phyloP scores from a whole-genome alignment of 2,113 vertebrate genomes.

The Panurus biarmicus region DNA sequence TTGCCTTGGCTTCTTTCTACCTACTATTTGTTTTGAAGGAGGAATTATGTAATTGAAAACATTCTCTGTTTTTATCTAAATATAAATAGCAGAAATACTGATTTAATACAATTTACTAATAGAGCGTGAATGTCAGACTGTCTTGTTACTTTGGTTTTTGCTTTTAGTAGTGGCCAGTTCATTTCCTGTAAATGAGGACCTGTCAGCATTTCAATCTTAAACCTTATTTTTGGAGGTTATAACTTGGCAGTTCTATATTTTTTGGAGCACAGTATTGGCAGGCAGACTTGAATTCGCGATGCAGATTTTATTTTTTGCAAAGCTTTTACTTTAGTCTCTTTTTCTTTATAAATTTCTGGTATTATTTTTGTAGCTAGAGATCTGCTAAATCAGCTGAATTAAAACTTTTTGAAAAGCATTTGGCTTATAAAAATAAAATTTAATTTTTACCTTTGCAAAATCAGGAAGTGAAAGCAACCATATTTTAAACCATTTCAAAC shows the following conservation, averaged over 20 bases:
- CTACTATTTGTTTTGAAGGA: not conserved
- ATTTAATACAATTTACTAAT: not conserved
- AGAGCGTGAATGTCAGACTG: not conserved
- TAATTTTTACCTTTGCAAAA: not conserved
- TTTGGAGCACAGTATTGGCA: not conserved
- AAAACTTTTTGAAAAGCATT: not conserved
- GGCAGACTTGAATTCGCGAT: not conserved
- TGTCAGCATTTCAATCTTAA: constrained; percentile 18
- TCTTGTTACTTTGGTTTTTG: not conserved
- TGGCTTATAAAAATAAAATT: not conserved
- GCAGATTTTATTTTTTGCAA: not conserved
- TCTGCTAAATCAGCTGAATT: constrained; percentile 16
- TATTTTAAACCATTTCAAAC: not conserved
- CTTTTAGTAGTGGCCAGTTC: not conserved
- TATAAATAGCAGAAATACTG: not conserved
- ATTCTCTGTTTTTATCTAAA: not conserved
- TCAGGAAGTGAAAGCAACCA: not conserved
- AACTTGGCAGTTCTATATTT: not conserved
- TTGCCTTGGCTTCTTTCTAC: not conserved
- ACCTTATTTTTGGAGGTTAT: not conserved
- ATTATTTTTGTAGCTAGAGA: not conserved
- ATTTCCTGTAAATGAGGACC: not conserved
- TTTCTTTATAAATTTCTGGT: not conserved
- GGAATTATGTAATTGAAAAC: not conserved
- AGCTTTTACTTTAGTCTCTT: not conserved